A percentile compares a stretch with the other conserved stretches of the same genome.
phyloP scores from a whole-genome alignment of 1,140 invertebrate species.

The Acromyrmex heyeri region DNA sequence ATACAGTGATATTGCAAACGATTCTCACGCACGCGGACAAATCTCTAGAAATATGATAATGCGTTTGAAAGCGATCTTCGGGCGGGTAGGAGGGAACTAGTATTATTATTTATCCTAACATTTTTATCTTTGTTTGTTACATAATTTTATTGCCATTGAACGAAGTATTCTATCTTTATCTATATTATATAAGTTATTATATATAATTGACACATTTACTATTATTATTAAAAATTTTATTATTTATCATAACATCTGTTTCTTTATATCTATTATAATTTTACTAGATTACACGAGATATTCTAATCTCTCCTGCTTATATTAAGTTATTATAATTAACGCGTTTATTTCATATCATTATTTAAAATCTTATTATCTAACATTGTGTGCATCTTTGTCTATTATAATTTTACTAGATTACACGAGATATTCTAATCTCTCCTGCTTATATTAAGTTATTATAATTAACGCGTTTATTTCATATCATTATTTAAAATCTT shows the following conservation, averaged over 20 bases:
- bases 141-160: not conserved
- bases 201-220: too few relatives aligned
- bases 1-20: conserved; percentile 79
- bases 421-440: too few relatives aligned
- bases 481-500: too few relatives aligned
- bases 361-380: not conserved
- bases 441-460: not conserved
- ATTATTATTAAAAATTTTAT: too few relatives aligned
- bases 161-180: too few relatives aligned
- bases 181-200: too few relatives aligned
- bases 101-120: not conserved
- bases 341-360: not conserved
- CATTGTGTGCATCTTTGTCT: too few relatives aligned
- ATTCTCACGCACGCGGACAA: conserved; percentile 30
- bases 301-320: too few relatives aligned
- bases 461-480: not conserved
- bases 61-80: conserved; percentile 65
- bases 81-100: conserved; percentile 3
- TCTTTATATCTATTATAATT: not conserved
- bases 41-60: conserved; percentile 33
- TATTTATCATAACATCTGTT: too few relatives aligned
- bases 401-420: too few relatives aligned
- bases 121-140: not conserved
- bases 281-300: too few relatives aligned
- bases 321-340: too few relatives aligned